phyloP scores from a whole-genome alignment of 2,797 vertebrate genomes.

The Steatocranus sp. region DNA sequence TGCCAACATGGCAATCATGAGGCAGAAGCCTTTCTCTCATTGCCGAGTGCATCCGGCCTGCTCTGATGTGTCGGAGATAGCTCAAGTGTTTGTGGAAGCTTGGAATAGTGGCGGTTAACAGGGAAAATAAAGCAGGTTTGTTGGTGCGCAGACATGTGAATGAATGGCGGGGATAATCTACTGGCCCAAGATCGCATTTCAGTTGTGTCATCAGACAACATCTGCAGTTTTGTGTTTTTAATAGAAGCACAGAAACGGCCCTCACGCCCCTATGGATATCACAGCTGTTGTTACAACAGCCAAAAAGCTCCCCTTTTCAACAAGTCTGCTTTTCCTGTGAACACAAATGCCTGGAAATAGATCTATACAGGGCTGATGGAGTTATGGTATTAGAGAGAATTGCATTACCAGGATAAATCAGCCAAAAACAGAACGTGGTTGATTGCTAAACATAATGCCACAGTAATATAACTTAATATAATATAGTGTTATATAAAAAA shows the following conservation, averaged over 20 bases:
- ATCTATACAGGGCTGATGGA: constrained; percentile 35
- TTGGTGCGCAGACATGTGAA: background rate
- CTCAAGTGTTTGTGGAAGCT: constrained; percentile 5
- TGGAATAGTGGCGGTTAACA: background rate
- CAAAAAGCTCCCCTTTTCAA: constrained; percentile 1
- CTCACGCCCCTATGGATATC: constrained; percentile 3
- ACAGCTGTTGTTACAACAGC: constrained; percentile 47
- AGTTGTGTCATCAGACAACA: constrained; percentile 46
- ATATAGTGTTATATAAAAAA: background rate
- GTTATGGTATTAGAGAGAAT: constrained; percentile 4
- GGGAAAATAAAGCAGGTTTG: background rate
- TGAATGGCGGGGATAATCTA: background rate
- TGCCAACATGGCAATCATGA: constrained; percentile 48
- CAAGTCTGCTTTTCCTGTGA: constrained; percentile 7
- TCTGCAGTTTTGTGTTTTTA: constrained; percentile 37
- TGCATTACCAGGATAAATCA: constrained; percentile 29
- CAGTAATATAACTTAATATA: background rate
- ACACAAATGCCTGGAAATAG: constrained; percentile 30
- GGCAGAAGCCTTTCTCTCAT: constrained; percentile 22
- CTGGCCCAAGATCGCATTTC: background rate
- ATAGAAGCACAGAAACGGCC: constrained; percentile 14
- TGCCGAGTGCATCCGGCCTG: background rate
- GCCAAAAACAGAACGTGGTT: constrained; percentile 6
- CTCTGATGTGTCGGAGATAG: background rate
- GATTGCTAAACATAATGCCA: constrained; percentile 10